Evolutionary conservation across 2,113 vertebrate species (phyloP), one percentile per base, ranked within the genome.

Genomic region (Lepus europaeus): DNA sequence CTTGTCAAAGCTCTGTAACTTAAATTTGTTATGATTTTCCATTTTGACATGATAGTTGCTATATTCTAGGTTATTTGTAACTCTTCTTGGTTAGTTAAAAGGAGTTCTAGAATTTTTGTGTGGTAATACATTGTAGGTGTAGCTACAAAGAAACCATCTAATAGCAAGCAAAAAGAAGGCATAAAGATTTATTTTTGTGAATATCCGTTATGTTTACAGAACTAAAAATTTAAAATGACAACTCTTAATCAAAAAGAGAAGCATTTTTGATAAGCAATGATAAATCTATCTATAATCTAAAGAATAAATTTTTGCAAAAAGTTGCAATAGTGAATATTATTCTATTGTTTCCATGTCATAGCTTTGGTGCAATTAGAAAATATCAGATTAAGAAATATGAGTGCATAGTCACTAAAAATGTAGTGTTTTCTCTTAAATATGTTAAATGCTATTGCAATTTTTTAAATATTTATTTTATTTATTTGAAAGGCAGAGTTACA

Each of bases 351-450:
- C 8, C 63, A 16, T 29, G 3, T 56, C 23, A 76, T 86, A 93
- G n/a, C 81, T 94, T 93, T 82, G 14, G 27, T 31, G 29, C 27
- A 70, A n/a, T 81, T 82, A 73, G 7, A 91, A 96, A 88, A 88
- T 89, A 45, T 53, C 20, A 81, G 23, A 72, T 53, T 79, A 86
- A 80, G 39, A 92, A 74, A 33, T 95, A 90, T 68, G 29, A 92
- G 10, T 61, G 13, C 1, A 64, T 49, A 72, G 7, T 39, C 45
- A 9, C 6, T 53, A 70, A 68, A 8, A 66, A 3, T 74, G 81
- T 70, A 10, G 25, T 9, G 39, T 85, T 80, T 81, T 81, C 45
- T 93, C 31, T 91, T 72, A 36, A 93, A 51, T 76, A 74, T 53
- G 36, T 45, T 90, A 91, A 78, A 49, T 45, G 45, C 45, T 45